phyloP scores from a whole-genome alignment of 2,888 invertebrate species.

The Erpobdella octoculata region DNA sequence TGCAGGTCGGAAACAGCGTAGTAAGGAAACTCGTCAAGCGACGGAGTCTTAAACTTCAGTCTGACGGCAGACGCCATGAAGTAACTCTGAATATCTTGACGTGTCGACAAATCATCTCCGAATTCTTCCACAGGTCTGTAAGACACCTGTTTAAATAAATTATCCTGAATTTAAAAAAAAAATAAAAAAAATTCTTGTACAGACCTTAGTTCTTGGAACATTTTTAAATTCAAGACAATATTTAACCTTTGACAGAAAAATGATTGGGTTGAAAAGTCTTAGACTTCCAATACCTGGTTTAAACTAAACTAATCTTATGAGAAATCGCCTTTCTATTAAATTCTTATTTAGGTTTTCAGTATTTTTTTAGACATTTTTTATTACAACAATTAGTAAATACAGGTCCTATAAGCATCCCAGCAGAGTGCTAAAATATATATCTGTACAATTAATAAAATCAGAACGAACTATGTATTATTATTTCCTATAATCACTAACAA shows the following conservation, averaged over 20 bases:
- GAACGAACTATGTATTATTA: neutral
- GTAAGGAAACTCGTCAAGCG: conserved; percentile 36
- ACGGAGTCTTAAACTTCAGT: conserved; percentile 36
- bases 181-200: too few species aligned
- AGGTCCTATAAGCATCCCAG: too few species aligned
- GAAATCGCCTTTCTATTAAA: too few species aligned
- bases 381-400: too few species aligned
- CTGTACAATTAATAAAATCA: neutral
- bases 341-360: too few species aligned
- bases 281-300: too few species aligned
- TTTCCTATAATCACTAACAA: neutral
- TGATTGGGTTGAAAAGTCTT: neutral
- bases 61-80: conserved; percentile 36
- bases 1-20: conserved; percentile 39
- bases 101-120: conserved; percentile 29
- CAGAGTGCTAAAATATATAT: too few species aligned
- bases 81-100: too few species aligned
- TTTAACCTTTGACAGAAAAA: neutral
- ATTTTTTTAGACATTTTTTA: too few species aligned
- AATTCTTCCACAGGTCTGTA: conserved; percentile 35
- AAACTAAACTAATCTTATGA: too few species aligned
- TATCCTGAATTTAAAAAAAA: too few species aligned
- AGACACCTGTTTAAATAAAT: conserved; percentile 32
- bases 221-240: neutral
- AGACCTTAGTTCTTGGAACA: too few species aligned